Percentiles rank a stretch among this genome's conserved stretches.
Conservation (phyloP, 1,140 invertebrate species). For the Megalonaias nervosa region DNA sequence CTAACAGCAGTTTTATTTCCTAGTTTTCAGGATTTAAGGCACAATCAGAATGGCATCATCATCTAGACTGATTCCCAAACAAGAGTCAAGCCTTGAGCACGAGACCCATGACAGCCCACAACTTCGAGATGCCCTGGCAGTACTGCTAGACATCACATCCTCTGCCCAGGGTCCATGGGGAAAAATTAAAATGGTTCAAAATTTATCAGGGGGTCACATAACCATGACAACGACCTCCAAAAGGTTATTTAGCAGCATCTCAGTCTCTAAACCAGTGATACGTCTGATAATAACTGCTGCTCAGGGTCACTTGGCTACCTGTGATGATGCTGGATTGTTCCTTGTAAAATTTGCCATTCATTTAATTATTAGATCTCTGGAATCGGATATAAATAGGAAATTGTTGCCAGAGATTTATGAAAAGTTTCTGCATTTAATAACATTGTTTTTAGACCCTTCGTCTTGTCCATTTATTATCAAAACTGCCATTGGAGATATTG, state of each 20-base stretch:
- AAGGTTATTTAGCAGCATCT: constrained; percentile 34
- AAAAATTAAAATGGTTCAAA: constrained; percentile 45
- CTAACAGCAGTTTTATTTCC: no score
- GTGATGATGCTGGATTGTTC: constrained; percentile 47
- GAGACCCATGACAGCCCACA: no score
- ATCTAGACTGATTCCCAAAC: no score
- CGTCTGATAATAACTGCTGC: constrained; percentile 39
- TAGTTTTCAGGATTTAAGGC: no score
- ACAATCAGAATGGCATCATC: no score
- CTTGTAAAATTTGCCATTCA: constrained; percentile 21
- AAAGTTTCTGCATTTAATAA: constrained; percentile 22
- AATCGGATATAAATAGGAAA: constrained; percentile 13
- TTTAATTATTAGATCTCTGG: constrained; percentile 33
- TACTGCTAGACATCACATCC: constrained; percentile 21
- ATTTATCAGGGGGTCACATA: constrained; percentile 39
- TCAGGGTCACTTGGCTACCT: constrained; percentile 39
- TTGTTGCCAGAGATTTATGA: constrained; percentile 37
- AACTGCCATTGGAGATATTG: constrained; percentile 32
- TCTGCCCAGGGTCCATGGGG: constrained; percentile 40
- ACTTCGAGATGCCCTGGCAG: constrained; percentile 8
- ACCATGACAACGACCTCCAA: constrained; percentile 38
- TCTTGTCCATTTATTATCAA: constrained; percentile 30
- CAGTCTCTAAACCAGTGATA: constrained; percentile 39
- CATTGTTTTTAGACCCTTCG: constrained; percentile 25
- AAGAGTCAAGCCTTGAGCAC: no score